These are phyloP conservation scores for Turritopsis rubra DNA, from an alignment of 30 jellyfish, hydroid and myxozoan species.

Conservation along the genomic window DNA sequence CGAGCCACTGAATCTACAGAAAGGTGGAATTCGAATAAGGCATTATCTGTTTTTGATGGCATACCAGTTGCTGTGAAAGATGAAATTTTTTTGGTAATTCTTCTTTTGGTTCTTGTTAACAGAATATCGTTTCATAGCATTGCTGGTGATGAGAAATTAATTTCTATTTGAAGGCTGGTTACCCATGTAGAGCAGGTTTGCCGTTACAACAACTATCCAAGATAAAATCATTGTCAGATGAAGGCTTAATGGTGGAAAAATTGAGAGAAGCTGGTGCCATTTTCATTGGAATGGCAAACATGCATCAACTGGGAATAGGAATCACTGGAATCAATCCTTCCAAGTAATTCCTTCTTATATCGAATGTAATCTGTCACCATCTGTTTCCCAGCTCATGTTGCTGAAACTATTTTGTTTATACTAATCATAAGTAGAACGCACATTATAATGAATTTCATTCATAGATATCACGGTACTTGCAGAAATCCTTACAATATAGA, in stretches of 20 bases:
- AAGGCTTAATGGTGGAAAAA: slow-evolving; percentile 50
- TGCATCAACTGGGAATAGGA: slow-evolving; percentile 97
- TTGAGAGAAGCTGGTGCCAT: slow-evolving; percentile 97
- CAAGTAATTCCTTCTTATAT: slow-evolving; percentile 36
- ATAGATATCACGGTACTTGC: slow-evolving; percentile 83
- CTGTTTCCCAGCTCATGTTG: background rate
- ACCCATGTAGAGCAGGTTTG: slow-evolving; percentile 58
- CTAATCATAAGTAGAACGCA: background rate
- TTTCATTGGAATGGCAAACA: slow-evolving; percentile 79
- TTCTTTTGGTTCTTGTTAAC: background rate
- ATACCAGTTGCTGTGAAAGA: slow-evolving; percentile 91
- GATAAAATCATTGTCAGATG: slow-evolving; percentile 52
- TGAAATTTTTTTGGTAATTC: slow-evolving; percentile 52
- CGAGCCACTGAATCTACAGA: slow-evolving; percentile 87
- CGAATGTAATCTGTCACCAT: background rate
- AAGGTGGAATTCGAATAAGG: slow-evolving; percentile 64
- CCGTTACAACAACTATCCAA: slow-evolving; percentile 46
- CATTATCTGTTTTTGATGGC: slow-evolving; percentile 95
- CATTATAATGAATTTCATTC: background rate
- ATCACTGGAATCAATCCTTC: slow-evolving; percentile 88
- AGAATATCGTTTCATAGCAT: too few species aligned
- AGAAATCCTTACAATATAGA: slow-evolving; percentile 89
- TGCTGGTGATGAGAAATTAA: too few species aligned
- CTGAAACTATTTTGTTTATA: background rate
- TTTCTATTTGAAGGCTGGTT: too few species aligned